phyloP scores from a whole-genome alignment of 1,140 invertebrate genomes.

The Pseudomyrmex cubaensis region DNA sequence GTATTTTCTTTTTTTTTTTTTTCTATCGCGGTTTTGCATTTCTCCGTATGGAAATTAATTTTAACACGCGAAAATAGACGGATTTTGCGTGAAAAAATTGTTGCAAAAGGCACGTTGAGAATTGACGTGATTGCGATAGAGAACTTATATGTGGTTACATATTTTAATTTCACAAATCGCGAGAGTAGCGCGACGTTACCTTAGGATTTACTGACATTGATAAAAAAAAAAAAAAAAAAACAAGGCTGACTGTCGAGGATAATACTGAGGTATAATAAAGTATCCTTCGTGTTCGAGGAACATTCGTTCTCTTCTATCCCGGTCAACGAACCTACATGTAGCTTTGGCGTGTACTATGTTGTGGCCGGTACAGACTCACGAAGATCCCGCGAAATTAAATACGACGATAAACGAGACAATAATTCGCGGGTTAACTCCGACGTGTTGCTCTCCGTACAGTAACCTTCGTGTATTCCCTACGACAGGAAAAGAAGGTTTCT shows the following conservation, averaged over 20 bases:
- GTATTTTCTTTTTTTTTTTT: background rate
- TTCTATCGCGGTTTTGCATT: background rate
- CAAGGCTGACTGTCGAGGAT: background rate
- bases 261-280: background rate
- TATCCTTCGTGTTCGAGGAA: constrained; percentile 1
- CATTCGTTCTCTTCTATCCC: constrained; percentile 21
- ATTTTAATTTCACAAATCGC: background rate
- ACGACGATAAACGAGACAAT: constrained; percentile 48
- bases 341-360: constrained; percentile 8
- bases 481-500: too few relatives aligned
- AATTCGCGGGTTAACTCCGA: constrained; percentile 54
- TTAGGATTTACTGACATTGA: too few relatives aligned
- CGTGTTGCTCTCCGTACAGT: background rate
- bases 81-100: background rate
- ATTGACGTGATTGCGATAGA: background rate
- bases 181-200: too few relatives aligned
- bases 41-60: background rate
- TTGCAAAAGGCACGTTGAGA: background rate
- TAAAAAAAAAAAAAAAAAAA: background rate
- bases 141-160: background rate
- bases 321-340: constrained; percentile 3
- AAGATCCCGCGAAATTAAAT: constrained; percentile 50
- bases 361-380: background rate
- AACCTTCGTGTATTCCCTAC: too few relatives aligned
- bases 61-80: background rate